These are phyloP conservation scores for Lepidotrigona ventralis DNA, from an alignment of 1,140 invertebrate species.

Conservation along the genomic window DNA sequence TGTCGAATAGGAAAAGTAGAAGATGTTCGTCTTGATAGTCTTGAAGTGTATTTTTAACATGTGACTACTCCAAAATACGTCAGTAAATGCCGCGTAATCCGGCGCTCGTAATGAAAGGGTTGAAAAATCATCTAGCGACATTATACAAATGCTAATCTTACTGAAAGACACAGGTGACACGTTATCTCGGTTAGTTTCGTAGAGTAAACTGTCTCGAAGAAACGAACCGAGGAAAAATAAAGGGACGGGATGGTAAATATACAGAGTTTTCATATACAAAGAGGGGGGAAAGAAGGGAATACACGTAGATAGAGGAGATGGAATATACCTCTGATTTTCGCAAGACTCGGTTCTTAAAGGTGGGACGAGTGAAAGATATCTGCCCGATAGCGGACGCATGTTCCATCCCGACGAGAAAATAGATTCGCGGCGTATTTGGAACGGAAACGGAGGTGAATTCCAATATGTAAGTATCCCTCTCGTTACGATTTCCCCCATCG, in stretches of 20 bases:
- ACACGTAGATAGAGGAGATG: too few species aligned
- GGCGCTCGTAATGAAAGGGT: too few species aligned
- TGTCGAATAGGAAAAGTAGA: too few species aligned
- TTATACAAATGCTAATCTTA: background rate
- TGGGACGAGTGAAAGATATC: background rate
- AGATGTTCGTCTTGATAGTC: too few species aligned
- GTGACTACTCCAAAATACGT: too few species aligned
- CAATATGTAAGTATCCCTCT: slow-evolving; percentile 44
- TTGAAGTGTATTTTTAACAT: too few species aligned
- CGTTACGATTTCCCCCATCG: slow-evolving; percentile 52
- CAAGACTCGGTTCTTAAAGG: background rate
- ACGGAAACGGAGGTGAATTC: slow-evolving; percentile 25
- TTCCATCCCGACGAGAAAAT: slow-evolving; percentile 32
- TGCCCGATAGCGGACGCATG: slow-evolving; percentile 5
- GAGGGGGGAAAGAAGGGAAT: background rate
- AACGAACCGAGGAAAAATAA: background rate
- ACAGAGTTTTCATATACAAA: background rate
- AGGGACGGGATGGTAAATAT: background rate
- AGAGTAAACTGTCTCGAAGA: background rate
- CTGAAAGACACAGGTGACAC: background rate
- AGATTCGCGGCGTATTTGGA: slow-evolving; percentile 43
- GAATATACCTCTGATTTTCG: slow-evolving; percentile 1
- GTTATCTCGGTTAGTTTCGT: background rate
- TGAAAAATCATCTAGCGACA: too few species aligned
- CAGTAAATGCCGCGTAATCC: too few species aligned